Percentiles rank a stretch among this genome's conserved stretches.
phyloP scores from a whole-genome alignment of 2,888 invertebrate species.

The Drosophila quinaria region DNA sequence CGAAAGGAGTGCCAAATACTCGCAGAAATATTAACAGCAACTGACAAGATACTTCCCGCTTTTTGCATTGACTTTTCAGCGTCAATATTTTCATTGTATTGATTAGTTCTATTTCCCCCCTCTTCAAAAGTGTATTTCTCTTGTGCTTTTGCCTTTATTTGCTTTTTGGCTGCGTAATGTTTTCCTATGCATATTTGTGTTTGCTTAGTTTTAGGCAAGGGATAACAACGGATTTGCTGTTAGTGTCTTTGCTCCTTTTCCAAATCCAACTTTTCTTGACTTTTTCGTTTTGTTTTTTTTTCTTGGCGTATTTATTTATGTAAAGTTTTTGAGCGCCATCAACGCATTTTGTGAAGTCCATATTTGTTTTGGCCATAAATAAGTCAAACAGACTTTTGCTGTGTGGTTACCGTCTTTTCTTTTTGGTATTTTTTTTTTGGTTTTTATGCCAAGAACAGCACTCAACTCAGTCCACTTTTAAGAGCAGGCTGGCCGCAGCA shows the following conservation, averaged over 20 bases:
- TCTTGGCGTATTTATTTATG: conserved; percentile 59
- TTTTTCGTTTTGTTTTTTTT: neutral
- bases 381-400: conserved; percentile 50
- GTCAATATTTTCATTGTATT: conserved; percentile 78
- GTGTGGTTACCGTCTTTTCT: conserved; percentile 41
- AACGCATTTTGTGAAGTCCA: conserved; percentile 54
- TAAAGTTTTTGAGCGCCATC: conserved; percentile 58
- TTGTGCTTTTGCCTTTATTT: conserved; percentile 26
- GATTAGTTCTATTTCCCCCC: conserved; percentile 59
- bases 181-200: conserved; percentile 43
- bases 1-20: neutral
- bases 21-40: conserved; percentile 34
- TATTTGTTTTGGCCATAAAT: conserved; percentile 59
- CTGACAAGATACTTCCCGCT: conserved; percentile 55
- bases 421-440: neutral
- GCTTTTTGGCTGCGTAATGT: conserved; percentile 25
- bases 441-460: conserved; percentile 26
- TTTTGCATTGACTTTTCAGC: conserved; percentile 69
- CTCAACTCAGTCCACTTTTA: conserved; percentile 39
- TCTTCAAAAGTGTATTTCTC: neutral
- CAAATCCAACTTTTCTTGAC: neutral
- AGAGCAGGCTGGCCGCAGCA: conserved; percentile 39
- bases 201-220: conserved; percentile 61
- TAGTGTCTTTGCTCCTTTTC: neutral
- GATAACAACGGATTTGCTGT: conserved; percentile 56